Evolutionary conservation across 2,888 invertebrate genomes (phyloP).

Genomic region (Operophtera brumata): DNA sequence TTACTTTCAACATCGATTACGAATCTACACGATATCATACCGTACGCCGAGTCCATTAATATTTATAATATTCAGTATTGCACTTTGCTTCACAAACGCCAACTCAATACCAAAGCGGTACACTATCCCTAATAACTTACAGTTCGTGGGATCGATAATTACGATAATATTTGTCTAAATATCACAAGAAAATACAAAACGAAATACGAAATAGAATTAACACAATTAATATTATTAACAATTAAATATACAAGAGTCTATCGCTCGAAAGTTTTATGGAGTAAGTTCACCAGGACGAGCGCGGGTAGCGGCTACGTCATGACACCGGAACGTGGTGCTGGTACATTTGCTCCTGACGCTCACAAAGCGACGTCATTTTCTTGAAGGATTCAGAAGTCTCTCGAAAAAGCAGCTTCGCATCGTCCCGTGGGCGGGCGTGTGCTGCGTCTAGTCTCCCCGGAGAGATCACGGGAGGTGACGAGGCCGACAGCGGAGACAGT

Average conservation of each 20-base stretch:
- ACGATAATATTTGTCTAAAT: conserved; percentile 79
- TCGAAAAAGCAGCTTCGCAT: conserved; percentile 78
- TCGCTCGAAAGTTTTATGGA: conserved; percentile 50
- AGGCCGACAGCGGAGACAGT: conserved; percentile 72
- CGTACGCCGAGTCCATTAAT: conserved; percentile 69
- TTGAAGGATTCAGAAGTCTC: conserved; percentile 76
- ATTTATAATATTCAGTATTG: conserved; percentile 76
- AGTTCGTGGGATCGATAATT: conserved; percentile 77
- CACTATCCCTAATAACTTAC: conserved; percentile 74
- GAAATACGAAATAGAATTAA: conserved; percentile 79
- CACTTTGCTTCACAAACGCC: conserved; percentile 71
- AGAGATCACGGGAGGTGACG: conserved; percentile 73
- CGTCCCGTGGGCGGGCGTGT: conserved; percentile 68
- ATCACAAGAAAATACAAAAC: conserved; percentile 81
- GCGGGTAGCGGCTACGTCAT: conserved; percentile 71
- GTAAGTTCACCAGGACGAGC: conserved; percentile 70
- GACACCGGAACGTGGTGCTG: conserved; percentile 80
- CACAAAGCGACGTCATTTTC: conserved; percentile 78
- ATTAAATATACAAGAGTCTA: conserved; percentile 73
- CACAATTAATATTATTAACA: conserved; percentile 79
- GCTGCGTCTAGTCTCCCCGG: conserved; percentile 73
- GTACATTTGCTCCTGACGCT: conserved; percentile 77
- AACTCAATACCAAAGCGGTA: conserved; percentile 66
- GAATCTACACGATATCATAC: conserved; percentile 74
- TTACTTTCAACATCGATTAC: conserved; percentile 81